Base-by-base conservation (phyloP, 2,797 vertebrate genomes). In the Phalloptychus januarius region DNA sequence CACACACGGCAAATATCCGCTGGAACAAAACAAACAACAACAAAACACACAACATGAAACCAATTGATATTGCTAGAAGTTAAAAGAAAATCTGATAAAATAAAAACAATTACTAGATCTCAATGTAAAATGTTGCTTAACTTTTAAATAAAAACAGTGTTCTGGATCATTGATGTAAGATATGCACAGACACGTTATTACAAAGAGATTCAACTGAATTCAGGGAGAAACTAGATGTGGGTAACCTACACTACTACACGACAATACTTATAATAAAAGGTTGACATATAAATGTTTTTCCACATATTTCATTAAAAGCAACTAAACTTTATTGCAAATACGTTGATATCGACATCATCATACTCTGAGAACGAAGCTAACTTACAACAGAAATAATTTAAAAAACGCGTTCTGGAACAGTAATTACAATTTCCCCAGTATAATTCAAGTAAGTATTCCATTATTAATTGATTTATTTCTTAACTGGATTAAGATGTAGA, bases 1-100 rank as follows among this genome's bases (percentile, higher is more conserved):
- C 98, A 99, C 78, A 99, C 98, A 81, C 98, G 96, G 93, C 98
- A 99, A 95, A 99, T 99, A 93, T 99, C 98, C 95, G 96, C 96
- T 96, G 89, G 12, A 77, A 20, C 38, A 42, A 42, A 40, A 40
- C 38, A 42, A 42, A 10, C 8, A 48, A 3, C 10, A 42, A 11
- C 11, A 52, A 77, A 7, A 81, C 13, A 86, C 4, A 78, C 5
- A 80, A 81, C 7, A 79, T 31, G 13, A 71, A 1, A 76, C 36
- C 70, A 31, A 69, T 11, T 42, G 36, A 67, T 67, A 40, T 23
- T 40, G 38, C 38, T 20, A 23, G 23, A n/a, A 15, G n/a, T 58
- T 4, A 28, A 56, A 56, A 56, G 7, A 56, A 12, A 10, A n/a
- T n/a, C 20, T 10, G 10, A 31, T 31, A 15, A 31, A 44, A 42